phyloP scores from a whole-genome alignment of 2,797 vertebrate genomes.

The Loris lydekkerianus region DNA sequence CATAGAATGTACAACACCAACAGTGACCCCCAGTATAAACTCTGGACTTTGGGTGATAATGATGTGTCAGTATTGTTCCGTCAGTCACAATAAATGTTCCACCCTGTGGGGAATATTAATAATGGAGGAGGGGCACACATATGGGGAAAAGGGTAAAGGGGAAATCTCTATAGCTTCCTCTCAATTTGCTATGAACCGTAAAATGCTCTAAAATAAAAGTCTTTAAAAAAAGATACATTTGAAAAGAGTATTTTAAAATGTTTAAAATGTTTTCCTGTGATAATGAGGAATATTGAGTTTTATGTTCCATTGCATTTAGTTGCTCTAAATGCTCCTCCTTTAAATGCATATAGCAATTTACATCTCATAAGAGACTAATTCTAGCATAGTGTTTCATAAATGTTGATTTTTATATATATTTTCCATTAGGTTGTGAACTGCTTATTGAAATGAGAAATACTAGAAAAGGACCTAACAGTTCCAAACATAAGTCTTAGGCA shows the following conservation, averaged over 20 bases:
- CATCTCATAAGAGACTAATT: background rate
- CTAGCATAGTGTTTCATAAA: background rate
- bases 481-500: background rate
- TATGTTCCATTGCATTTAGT: background rate
- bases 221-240: background rate
- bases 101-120: background rate
- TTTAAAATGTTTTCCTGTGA: background rate
- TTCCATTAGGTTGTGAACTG: background rate
- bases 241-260: conserved; percentile 9
- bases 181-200: background rate
- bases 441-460: background rate
- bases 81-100: background rate
- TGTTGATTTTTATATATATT: conserved; percentile 11
- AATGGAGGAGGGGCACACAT: background rate
- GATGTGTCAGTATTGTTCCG: background rate
- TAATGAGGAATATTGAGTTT: background rate
- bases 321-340: background rate
- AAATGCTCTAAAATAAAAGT: background rate
- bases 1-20: background rate
- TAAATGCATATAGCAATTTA: background rate
- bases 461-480: background rate
- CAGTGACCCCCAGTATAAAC: background rate
- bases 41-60: background rate
- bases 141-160: background rate
- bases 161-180: background rate